Conservation (phyloP, 2,888 invertebrate genomes). For the Agrochola circellaris region DNA sequence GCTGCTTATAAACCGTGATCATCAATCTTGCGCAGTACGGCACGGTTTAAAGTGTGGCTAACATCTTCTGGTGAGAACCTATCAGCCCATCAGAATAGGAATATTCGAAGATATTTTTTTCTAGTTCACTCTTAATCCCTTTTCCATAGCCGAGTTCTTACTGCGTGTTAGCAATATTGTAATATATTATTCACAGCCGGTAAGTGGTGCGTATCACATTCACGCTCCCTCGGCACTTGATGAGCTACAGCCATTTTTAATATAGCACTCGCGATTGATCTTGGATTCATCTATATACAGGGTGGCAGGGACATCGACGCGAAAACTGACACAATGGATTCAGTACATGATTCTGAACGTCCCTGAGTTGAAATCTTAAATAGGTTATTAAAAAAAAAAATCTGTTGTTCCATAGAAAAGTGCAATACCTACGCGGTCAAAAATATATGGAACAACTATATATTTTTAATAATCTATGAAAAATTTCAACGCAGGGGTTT, state of each 20-base stretch:
- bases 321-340: too few species aligned
- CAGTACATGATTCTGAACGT: too few species aligned
- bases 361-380: too few species aligned
- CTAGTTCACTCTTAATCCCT: neutral
- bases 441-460: too few species aligned
- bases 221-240: neutral
- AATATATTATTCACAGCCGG: neutral
- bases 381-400: too few species aligned
- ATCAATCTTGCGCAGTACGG: neutral
- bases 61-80: neutral
- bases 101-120: neutral
- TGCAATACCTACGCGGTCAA: too few species aligned
- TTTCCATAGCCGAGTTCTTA: neutral
- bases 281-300: neutral
- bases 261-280: neutral
- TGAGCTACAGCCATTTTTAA: neutral
- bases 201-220: neutral
- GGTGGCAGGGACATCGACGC: too few species aligned
- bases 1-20: neutral
- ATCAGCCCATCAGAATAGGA: neutral
- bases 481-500: too few species aligned
- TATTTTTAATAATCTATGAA: too few species aligned
- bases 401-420: too few species aligned
- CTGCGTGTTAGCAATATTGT: neutral
- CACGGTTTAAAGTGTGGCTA: neutral